phyloP scores from a whole-genome alignment of 2,888 invertebrate genomes.

The Perizoma flavofasciatum region DNA sequence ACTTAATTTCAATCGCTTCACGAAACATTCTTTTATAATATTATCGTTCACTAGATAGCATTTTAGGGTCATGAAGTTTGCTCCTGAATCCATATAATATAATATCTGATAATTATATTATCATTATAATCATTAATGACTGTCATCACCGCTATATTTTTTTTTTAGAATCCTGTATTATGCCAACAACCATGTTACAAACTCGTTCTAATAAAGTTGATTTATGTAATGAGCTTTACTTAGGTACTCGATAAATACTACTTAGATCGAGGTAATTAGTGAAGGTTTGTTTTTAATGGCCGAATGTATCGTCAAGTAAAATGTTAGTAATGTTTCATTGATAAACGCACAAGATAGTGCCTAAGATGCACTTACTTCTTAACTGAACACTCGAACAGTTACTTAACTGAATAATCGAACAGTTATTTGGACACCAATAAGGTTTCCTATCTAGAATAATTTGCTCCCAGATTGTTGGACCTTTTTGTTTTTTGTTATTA shows the following conservation, averaged over 20 bases:
- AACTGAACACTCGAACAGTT: neutral
- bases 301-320: constrained; percentile 44
- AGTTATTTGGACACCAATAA: neutral
- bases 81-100: too few species aligned
- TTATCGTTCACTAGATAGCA: too few species aligned
- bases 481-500: too few species aligned
- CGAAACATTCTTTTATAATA: too few species aligned
- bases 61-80: too few species aligned
- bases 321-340: constrained; percentile 45
- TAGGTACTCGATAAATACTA: constrained; percentile 44
- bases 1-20: too few species aligned
- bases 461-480: too few species aligned
- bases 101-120: too few species aligned
- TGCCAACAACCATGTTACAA: constrained; percentile 1
- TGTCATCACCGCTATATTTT: too few species aligned
- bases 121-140: too few species aligned
- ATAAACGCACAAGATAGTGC: constrained; percentile 26
- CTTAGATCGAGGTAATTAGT: constrained; percentile 53
- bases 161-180: neutral
- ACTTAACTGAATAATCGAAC: neutral
- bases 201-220: constrained; percentile 24
- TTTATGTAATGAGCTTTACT: constrained; percentile 23
- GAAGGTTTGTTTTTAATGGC: constrained; percentile 58
- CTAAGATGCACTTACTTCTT: constrained; percentile 6
- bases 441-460: too few species aligned